Evolutionary conservation across 2,888 invertebrate genomes (phyloP).

Genomic region (Dasypolia templi): DNA sequence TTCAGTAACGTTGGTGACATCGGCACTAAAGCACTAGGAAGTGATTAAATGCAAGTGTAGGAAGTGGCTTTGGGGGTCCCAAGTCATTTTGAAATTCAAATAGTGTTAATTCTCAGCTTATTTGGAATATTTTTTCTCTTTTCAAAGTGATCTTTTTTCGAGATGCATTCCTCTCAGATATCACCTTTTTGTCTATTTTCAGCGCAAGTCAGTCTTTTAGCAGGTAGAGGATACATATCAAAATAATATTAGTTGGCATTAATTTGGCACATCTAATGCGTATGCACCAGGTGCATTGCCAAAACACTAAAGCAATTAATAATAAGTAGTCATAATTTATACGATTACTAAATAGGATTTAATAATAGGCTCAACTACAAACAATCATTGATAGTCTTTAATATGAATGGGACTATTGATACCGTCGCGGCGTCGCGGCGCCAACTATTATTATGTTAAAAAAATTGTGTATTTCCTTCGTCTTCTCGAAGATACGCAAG

Average conservation of each 20-base stretch:
- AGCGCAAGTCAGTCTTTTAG: not conserved
- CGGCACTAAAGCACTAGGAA: not conserved
- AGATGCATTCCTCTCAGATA: no score
- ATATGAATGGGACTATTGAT: conserved; percentile 12
- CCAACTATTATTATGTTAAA: no score
- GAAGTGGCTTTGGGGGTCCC: not conserved
- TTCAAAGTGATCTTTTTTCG: no score
- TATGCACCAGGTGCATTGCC: conserved; percentile 23
- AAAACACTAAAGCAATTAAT: conserved; percentile 33
- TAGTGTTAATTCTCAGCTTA: no score
- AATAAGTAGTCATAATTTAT: not conserved
- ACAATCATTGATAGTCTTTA: conserved; percentile 11
- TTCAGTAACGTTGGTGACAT: no score
- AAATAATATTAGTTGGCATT: conserved; percentile 12
- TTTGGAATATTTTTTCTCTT: not conserved
- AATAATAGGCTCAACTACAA: conserved; percentile 2
- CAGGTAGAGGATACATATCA: conserved; percentile 1
- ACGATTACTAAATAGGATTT: conserved; percentile 17
- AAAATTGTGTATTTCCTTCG: not conserved
- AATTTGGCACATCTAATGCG: conserved; percentile 8
- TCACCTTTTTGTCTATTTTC: not conserved
- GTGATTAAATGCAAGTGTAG: no score
- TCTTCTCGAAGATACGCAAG: not conserved
- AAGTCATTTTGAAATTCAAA: not conserved
- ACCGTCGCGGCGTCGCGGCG: not conserved